Percentiles rank a stretch among this genome's conserved stretches.
Conservation (phyloP, 2,113 vertebrate species). For the human region DNA sequence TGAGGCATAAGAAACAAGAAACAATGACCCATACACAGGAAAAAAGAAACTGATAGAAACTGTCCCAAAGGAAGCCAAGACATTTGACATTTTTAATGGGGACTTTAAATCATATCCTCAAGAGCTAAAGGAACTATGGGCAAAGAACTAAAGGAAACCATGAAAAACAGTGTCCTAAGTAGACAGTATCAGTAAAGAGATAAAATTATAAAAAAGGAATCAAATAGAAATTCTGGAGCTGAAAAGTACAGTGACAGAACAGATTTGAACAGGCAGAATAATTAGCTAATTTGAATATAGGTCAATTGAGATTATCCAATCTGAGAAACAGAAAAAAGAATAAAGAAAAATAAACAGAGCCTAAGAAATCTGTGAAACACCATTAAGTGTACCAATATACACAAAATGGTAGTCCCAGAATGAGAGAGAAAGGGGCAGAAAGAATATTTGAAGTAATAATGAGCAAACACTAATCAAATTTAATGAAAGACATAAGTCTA, state of each 20-base stretch:
- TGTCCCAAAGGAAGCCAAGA: background rate
- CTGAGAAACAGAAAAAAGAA: background rate
- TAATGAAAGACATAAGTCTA: background rate
- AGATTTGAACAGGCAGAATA: background rate
- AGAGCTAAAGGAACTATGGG: background rate
- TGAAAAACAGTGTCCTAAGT: background rate
- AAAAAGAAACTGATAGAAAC: background rate
- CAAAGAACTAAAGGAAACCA: background rate
- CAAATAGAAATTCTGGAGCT: background rate
- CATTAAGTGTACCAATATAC: background rate
- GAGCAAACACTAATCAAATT: background rate
- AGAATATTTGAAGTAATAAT: background rate
- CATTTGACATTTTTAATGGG: background rate
- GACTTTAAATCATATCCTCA: background rate
- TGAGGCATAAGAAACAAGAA: background rate
- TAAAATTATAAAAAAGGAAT: background rate
- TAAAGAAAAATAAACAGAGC: background rate
- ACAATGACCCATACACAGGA: too few relatives aligned
- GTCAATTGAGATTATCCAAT: background rate
- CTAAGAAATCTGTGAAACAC: background rate
- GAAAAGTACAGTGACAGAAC: background rate
- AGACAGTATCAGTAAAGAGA: background rate
- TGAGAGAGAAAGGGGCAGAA: background rate
- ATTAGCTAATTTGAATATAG: background rate
- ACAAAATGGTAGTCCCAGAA: background rate